A percentile compares a stretch with the other conserved stretches of the same genome.
phyloP scores from a whole-genome alignment of 2,888 invertebrate species.

The Chalcosyrphus nemorum region DNA sequence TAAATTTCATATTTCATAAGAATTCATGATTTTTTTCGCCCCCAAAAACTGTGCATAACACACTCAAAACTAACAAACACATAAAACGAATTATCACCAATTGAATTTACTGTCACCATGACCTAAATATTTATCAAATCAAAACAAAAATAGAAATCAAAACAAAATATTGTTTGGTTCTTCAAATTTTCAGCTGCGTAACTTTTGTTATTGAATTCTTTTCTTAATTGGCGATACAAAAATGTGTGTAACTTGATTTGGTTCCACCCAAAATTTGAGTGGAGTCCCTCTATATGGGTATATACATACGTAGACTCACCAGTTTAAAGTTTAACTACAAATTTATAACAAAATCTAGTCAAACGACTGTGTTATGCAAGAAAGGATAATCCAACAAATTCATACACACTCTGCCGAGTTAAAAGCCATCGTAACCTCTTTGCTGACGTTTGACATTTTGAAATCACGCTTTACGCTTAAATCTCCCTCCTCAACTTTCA shows the following conservation, averaged over 20 bases:
- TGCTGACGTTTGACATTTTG: constrained; percentile 17
- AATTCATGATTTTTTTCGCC: too few species aligned
- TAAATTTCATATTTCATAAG: too few species aligned
- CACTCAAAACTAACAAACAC: background rate
- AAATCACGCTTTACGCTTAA: constrained; percentile 7
- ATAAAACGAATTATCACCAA: constrained; percentile 14
- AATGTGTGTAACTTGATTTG: too few species aligned
- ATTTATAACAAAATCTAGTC: background rate
- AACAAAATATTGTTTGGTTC: background rate
- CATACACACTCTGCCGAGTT: background rate
- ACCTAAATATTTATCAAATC: constrained; percentile 42
- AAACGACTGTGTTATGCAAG: background rate
- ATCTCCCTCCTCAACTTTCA: constrained; percentile 11
- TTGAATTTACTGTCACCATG: constrained; percentile 30
- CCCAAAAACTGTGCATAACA: too few species aligned
- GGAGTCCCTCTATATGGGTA: background rate
- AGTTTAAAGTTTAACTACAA: too few species aligned
- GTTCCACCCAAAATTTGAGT: too few species aligned
- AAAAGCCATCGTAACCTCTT: background rate
- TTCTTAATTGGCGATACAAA: too few species aligned
- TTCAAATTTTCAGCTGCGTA: background rate
- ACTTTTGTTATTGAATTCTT: background rate
- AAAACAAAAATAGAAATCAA: background rate
- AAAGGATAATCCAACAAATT: background rate
- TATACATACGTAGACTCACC: too few species aligned